A percentile compares a stretch with the other conserved stretches of the same genome.
phyloP scores from a whole-genome alignment of 23 tunicate genomes.

The Styela clava region DNA sequence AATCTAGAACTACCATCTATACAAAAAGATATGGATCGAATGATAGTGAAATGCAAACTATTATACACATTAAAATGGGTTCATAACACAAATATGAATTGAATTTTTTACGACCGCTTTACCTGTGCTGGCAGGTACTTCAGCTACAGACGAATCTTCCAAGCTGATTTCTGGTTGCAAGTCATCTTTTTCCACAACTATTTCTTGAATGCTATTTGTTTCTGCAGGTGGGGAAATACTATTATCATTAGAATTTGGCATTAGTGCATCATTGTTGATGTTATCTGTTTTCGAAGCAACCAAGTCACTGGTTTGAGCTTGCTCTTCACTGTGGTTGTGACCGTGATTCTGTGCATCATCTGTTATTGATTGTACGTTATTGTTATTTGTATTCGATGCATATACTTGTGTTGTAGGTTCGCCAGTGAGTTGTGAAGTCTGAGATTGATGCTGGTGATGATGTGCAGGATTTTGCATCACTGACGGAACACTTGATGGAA shows the following conservation, averaged over 20 bases:
- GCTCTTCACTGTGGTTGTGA: too few relatives aligned
- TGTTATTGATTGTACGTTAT: neutral
- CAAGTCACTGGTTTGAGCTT: too few relatives aligned
- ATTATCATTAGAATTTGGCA: neutral
- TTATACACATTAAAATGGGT: too few relatives aligned
- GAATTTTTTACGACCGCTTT: too few relatives aligned
- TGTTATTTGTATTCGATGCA: constrained; percentile 20
- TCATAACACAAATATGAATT: too few relatives aligned
- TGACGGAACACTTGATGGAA: neutral
- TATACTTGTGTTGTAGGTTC: neutral
- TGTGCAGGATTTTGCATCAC: neutral
- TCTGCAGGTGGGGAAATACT: neutral
- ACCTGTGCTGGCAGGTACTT: neutral
- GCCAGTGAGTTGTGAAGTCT: neutral
- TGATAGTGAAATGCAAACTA: too few relatives aligned
- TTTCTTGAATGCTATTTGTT: neutral
- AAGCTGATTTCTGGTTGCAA: neutral
- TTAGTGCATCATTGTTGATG: too few relatives aligned
- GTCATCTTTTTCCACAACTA: neutral
- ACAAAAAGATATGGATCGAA: too few relatives aligned
- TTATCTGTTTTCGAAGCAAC: too few relatives aligned
- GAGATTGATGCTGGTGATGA: neutral
- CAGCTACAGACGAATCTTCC: neutral
- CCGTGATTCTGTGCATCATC: too few relatives aligned
- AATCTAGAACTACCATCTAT: too few relatives aligned